Percentiles rank a stretch among this genome's conserved stretches.
Conservation (phyloP, 2,888 invertebrate species). For the Drosophila nr. perissopoda region DNA sequence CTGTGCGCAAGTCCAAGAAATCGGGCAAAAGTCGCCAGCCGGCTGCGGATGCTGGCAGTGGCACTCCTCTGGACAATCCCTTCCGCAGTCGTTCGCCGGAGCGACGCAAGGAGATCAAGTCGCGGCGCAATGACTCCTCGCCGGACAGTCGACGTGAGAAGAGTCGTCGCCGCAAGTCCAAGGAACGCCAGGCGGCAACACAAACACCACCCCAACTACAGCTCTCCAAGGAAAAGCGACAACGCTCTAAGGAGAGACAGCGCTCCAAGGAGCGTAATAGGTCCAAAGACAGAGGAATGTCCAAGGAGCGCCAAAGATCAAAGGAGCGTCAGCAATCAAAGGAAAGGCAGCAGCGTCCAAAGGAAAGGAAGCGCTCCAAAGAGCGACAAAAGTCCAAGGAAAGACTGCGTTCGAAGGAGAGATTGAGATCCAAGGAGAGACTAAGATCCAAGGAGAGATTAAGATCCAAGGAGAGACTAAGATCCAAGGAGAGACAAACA, state of each 20-base stretch:
- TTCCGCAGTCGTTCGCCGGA: conserved; percentile 80
- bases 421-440: conserved; percentile 31
- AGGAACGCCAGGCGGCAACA: conserved; percentile 16
- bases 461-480: conserved; percentile 13
- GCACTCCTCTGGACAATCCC: conserved; percentile 62
- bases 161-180: conserved; percentile 35
- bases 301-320: conserved; percentile 43
- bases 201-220: conserved; percentile 23
- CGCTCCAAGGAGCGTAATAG: conserved; percentile 36
- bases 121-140: conserved; percentile 62
- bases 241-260: conserved; percentile 39
- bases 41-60: conserved; percentile 25
- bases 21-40: conserved; percentile 37
- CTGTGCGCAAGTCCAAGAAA: conserved; percentile 47
- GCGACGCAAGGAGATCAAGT: conserved; percentile 58
- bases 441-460: conserved; percentile 30
- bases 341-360: conserved; percentile 23
- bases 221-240: conserved; percentile 31
- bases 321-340: conserved; percentile 44
- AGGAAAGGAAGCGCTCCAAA: conserved; percentile 32
- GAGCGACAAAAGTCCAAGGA: conserved; percentile 43
- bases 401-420: conserved; percentile 25
- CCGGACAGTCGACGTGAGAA: conserved; percentile 49
- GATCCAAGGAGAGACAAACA: conserved; percentile 7
- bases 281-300: conserved; percentile 29